Conservation (phyloP, 2,888 invertebrate genomes). For the Nymphalis polychloros region DNA sequence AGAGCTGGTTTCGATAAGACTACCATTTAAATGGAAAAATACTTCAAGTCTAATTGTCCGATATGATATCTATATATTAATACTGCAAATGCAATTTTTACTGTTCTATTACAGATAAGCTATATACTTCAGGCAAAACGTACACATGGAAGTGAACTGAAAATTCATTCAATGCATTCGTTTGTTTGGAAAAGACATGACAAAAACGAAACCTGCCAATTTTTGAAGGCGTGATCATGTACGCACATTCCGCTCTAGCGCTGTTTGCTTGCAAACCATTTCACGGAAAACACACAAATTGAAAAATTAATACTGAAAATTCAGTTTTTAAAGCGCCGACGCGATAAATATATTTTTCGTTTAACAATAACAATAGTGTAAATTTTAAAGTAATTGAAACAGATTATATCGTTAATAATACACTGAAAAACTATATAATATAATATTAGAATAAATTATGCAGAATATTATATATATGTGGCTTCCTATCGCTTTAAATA, state of each 20-base stretch:
- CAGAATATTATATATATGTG: too few species aligned
- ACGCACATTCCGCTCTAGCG: constrained; percentile 31
- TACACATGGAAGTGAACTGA: constrained; percentile 20
- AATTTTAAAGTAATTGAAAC: neutral
- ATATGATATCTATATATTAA: constrained; percentile 1
- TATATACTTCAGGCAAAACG: neutral
- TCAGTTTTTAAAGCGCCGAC: neutral
- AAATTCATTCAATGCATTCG: constrained; percentile 21
- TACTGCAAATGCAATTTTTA: constrained; percentile 5
- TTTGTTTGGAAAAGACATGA: constrained; percentile 30
- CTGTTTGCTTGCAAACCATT: constrained; percentile 24
- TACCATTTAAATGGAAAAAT: constrained; percentile 23
- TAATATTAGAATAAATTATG: too few species aligned
- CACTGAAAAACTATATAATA: too few species aligned
- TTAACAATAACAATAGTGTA: neutral
- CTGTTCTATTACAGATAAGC: neutral
- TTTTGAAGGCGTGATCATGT: constrained; percentile 32
- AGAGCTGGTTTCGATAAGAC: constrained; percentile 17
- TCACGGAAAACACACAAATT: constrained; percentile 28
- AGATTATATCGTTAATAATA: too few species aligned
- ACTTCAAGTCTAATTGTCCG: constrained; percentile 6
- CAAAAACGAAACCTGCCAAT: constrained; percentile 32
- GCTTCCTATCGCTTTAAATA: too few species aligned
- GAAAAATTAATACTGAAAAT: constrained; percentile 23
- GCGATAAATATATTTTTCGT: neutral